These are phyloP conservation scores for Nannobrachium achirus DNA, from an alignment of 2,113 vertebrate species.

Conservation along the genomic window DNA sequence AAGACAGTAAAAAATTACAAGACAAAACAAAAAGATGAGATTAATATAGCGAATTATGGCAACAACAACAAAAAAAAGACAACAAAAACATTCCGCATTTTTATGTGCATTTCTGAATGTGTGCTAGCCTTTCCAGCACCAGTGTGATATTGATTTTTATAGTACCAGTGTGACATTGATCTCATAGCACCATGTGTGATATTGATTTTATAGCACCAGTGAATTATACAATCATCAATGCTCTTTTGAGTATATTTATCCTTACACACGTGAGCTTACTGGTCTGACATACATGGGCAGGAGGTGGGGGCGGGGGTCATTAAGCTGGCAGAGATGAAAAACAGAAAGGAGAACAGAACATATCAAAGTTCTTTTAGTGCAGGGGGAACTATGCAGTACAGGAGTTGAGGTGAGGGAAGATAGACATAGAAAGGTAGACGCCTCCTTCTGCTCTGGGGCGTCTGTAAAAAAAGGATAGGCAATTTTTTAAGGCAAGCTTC, in stretches of 20 bases:
- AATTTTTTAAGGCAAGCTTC: too few relatives aligned
- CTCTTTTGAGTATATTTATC: conserved; percentile 70
- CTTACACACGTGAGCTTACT: conserved; percentile 58
- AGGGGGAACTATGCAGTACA: conserved; percentile 26
- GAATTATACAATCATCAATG: conserved; percentile 67
- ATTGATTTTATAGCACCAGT: conserved; percentile 77
- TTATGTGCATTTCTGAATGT: conserved; percentile 70
- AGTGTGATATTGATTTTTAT: conserved; percentile 58
- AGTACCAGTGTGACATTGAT: conserved; percentile 69
- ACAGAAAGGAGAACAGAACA: conserved; percentile 27
- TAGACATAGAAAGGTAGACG: too few relatives aligned
- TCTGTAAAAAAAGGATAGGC: too few relatives aligned
- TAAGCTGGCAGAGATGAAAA: neutral
- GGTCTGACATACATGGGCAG: conserved; percentile 30
- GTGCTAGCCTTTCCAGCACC: conserved; percentile 57
- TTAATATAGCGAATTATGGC: conserved; percentile 70
- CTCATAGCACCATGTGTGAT: conserved; percentile 56
- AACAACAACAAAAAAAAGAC: conserved; percentile 36
- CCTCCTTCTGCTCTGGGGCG: too few relatives aligned
- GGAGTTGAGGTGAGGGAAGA: conserved; percentile 12
- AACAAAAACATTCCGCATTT: conserved; percentile 49
- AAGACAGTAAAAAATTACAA: conserved; percentile 63
- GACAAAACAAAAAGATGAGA: conserved; percentile 54
- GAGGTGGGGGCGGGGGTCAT: neutral
- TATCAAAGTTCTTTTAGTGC: conserved; percentile 43